A percentile compares a stretch with the other conserved stretches of the same genome.
phyloP scores from a whole-genome alignment of 2,888 invertebrate genomes.

The Eilema griseolum region DNA sequence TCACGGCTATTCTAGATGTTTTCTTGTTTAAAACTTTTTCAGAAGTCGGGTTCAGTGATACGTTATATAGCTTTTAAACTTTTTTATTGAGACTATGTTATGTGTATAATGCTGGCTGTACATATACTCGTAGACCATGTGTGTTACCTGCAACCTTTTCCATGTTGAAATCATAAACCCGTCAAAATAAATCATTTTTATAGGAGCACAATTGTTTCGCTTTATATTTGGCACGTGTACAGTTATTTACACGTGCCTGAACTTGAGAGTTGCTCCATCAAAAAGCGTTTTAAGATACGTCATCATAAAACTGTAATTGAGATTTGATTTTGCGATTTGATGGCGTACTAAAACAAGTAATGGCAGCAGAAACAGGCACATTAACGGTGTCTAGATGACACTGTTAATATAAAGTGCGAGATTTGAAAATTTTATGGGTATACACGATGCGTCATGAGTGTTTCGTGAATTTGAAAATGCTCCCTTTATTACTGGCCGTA shows the following conservation, averaged over 20 bases:
- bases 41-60: too few relatives aligned
- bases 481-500: constrained; percentile 37
- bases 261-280: constrained; percentile 24
- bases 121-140: neutral
- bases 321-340: constrained; percentile 60
- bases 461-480: constrained; percentile 43
- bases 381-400: constrained; percentile 55
- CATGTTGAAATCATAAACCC: neutral
- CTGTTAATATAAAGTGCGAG: constrained; percentile 60
- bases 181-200: constrained; percentile 14
- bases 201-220: constrained; percentile 18
- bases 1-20: too few relatives aligned
- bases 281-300: constrained; percentile 42
- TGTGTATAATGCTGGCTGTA: too few relatives aligned
- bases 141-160: constrained; percentile 7
- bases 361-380: constrained; percentile 53
- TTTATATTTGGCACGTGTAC: constrained; percentile 15
- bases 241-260: constrained; percentile 16
- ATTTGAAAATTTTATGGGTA: constrained; percentile 65
- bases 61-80: too few relatives aligned
- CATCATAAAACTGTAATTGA: constrained; percentile 54
- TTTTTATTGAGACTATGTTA: too few relatives aligned
- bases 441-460: constrained; percentile 43
- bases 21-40: too few relatives aligned
- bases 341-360: constrained; percentile 59